phyloP scores from a whole-genome alignment of 2,797 vertebrate genomes.

The Vipera latastei region DNA sequence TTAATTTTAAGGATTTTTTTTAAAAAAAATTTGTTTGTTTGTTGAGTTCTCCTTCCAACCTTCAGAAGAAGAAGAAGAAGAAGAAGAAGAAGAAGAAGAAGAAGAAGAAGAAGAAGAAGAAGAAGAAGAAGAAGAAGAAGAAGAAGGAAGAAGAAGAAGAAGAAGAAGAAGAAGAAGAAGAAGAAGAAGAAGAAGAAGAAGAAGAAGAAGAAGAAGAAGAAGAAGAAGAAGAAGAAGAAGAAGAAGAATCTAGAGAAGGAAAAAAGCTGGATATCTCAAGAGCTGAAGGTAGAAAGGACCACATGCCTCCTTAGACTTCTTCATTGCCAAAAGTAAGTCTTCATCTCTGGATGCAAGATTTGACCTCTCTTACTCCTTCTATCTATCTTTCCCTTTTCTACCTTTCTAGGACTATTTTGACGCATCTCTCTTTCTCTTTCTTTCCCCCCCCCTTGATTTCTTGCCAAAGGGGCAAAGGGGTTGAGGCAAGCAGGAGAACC shows the following conservation, averaged over 20 bases:
- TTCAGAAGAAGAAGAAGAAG: not conserved
- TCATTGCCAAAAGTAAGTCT: slow-evolving; percentile 37
- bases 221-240: no score
- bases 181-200: not conserved
- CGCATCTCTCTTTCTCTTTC: not conserved
- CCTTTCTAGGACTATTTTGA: not conserved
- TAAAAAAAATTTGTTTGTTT: not conserved
- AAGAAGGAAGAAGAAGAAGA: not conserved
- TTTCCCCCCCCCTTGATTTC: not conserved
- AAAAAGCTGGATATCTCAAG: not conserved
- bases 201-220: no score
- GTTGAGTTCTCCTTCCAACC: not conserved
- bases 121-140: slow-evolving; percentile 16
- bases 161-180: not conserved
- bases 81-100: slow-evolving; percentile 15
- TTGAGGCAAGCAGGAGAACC: slow-evolving; percentile 34
- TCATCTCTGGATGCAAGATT: slow-evolving; percentile 25
- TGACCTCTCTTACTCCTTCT: slow-evolving; percentile 26
- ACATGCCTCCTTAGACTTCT: not conserved
- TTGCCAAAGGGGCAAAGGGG: slow-evolving; percentile 33
- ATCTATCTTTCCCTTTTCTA: not conserved
- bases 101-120: slow-evolving; percentile 1
- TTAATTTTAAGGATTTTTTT: not conserved
- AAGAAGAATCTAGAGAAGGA: slow-evolving; percentile 25
- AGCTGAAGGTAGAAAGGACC: not conserved